Percentiles rank a stretch among this genome's conserved stretches.
phyloP scores from a whole-genome alignment of 35 echinoderm and acorn worm genomes.

The Diadema setosum region DNA sequence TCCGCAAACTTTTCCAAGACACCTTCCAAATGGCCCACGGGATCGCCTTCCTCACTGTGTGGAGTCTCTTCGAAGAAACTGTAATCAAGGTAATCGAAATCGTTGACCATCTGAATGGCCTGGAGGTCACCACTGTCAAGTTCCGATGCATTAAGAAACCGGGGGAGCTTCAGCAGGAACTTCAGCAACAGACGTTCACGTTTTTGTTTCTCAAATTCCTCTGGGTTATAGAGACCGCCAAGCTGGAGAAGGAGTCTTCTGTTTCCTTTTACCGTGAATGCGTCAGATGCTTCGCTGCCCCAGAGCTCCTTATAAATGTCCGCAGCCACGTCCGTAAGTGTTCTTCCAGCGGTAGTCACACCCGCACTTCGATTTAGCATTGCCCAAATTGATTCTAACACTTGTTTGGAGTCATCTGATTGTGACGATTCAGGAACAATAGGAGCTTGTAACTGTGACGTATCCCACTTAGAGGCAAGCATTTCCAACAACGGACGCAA shows the following conservation, averaged over 20 bases:
- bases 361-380: too few relatives aligned
- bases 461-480: too few relatives aligned
- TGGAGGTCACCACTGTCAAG: background rate
- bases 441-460: too few relatives aligned
- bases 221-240: background rate
- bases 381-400: too few relatives aligned
- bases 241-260: background rate
- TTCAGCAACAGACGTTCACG: background rate
- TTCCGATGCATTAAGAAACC: background rate
- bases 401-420: too few relatives aligned
- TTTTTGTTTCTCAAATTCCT: background rate
- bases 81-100: background rate
- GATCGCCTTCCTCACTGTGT: background rate
- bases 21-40: background rate
- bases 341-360: too few relatives aligned
- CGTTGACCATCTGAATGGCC: background rate
- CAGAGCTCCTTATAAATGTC: too few relatives aligned
- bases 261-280: background rate
- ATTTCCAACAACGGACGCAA: too few relatives aligned
- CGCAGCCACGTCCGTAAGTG: too few relatives aligned
- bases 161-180: slow-evolving; percentile 1
- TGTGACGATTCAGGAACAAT: too few relatives aligned
- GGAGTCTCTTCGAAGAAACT: background rate
- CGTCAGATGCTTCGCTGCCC: too few relatives aligned
- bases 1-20: background rate